Conservation (phyloP, 2,888 invertebrate genomes). For the Eupithecia inturbata region DNA sequence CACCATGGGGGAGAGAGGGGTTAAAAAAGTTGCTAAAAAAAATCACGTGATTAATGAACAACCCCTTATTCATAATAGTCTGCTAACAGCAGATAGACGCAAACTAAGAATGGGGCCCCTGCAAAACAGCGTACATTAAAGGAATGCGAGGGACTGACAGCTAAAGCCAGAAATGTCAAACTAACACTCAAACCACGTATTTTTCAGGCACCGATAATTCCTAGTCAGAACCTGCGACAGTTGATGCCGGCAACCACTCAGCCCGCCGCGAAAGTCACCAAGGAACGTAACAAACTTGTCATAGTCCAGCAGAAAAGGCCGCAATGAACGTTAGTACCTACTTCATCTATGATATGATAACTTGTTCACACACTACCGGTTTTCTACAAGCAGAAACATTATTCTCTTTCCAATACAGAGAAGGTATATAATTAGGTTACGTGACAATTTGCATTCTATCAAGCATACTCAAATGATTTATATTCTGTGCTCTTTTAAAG, state of each 20-base stretch:
- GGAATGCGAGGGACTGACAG: background rate
- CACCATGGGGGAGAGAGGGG: no score
- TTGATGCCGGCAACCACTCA: conserved; percentile 85
- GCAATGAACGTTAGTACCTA: conserved; percentile 24
- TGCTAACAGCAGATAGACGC: background rate
- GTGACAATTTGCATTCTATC: background rate
- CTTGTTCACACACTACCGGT: background rate
- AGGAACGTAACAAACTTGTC: conserved; percentile 92
- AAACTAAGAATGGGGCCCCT: background rate
- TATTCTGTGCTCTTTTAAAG: background rate
- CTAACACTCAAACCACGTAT: background rate
- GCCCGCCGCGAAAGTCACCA: conserved; percentile 91
- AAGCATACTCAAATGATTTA: no score
- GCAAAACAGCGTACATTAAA: background rate
- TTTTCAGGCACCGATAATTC: conserved; percentile 82
- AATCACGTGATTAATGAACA: no score
- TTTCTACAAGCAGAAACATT: background rate
- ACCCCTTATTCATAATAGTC: no score
- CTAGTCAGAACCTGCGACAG: conserved; percentile 88
- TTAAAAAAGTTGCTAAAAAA: no score
- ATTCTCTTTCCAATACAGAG: background rate
- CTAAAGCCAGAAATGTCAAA: background rate
- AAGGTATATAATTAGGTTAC: background rate
- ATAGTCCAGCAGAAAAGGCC: conserved; percentile 87
- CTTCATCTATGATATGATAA: background rate